phyloP scores from a whole-genome alignment of 2,888 invertebrate species.

The Aethes cnicana region DNA sequence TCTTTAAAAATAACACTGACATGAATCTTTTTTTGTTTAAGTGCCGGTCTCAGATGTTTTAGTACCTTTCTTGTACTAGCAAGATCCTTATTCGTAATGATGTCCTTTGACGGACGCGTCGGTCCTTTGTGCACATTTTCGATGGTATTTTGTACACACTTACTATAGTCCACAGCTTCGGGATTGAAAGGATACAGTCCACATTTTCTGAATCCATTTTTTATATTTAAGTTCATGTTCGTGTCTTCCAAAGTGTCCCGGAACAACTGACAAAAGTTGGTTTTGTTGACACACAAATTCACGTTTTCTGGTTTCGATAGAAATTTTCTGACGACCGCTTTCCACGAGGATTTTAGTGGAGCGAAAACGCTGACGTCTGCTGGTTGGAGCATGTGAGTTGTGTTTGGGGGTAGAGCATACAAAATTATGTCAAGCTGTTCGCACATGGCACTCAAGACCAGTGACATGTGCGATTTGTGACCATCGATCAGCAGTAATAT shows the following conservation, averaged over 20 bases:
- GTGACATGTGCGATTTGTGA: constrained; percentile 39
- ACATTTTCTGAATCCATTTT: constrained; percentile 32
- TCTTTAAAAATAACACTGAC: constrained; percentile 13
- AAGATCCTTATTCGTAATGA: constrained; percentile 14
- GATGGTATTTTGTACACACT: constrained; percentile 29
- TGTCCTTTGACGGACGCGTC: neutral
- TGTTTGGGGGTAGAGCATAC: constrained; percentile 33
- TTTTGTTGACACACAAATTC: constrained; percentile 36
- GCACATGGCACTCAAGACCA: constrained; percentile 34
- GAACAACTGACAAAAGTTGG: constrained; percentile 36
- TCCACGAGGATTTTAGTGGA: constrained; percentile 37
- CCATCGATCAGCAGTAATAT: constrained; percentile 40
- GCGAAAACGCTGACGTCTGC: constrained; percentile 38
- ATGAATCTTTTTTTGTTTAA: constrained; percentile 20
- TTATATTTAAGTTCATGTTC: constrained; percentile 20
- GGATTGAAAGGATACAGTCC: constrained; percentile 34
- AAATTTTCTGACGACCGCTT: constrained; percentile 29
- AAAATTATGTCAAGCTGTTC: constrained; percentile 33
- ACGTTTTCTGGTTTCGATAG: constrained; percentile 35
- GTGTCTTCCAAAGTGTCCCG: constrained; percentile 20
- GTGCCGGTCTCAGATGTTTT: constrained; percentile 18
- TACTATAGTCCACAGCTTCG: constrained; percentile 30
- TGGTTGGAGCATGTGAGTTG: constrained; percentile 29
- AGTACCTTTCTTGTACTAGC: constrained; percentile 8
- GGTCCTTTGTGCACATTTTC: constrained; percentile 3